Conservation (phyloP, 64 coral and sea anemone species). For the Actinia equina region DNA sequence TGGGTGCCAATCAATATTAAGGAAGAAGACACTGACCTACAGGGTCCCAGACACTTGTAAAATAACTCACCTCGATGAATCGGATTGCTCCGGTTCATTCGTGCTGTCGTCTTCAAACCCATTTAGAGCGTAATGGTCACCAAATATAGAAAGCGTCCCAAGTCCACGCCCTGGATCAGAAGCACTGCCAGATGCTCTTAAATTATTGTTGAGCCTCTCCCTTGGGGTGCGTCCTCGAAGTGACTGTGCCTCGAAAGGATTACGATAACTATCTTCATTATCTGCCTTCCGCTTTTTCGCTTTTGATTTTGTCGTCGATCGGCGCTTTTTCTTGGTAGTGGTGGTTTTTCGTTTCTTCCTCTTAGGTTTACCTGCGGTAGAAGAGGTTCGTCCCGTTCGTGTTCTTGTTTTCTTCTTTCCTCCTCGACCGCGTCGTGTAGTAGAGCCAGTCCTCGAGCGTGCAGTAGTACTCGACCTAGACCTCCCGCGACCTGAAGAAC, state of each 20-base stretch:
- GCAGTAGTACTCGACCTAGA: background rate
- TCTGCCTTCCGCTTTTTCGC: background rate
- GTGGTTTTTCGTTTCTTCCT: background rate
- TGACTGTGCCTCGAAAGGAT: background rate
- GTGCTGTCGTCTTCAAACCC: background rate
- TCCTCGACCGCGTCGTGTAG: background rate
- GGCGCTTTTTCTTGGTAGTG: background rate
- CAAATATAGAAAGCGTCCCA: slow-evolving; percentile 6
- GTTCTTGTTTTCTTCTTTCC: background rate
- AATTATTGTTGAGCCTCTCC: no score
- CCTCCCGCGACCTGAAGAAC: background rate
- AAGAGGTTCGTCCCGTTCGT: background rate
- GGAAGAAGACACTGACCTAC: no score
- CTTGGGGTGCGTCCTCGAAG: background rate
- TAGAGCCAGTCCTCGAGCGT: background rate
- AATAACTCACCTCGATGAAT: background rate
- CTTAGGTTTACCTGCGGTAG: background rate
- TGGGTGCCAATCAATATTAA: no score
- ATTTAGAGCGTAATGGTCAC: background rate
- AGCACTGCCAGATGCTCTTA: no score
- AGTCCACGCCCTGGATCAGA: background rate
- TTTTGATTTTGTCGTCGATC: background rate
- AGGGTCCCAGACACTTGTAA: no score
- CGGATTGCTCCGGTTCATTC: background rate
- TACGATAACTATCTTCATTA: background rate